Percentiles rank a stretch among this genome's conserved stretches.
phyloP scores from a whole-genome alignment of 2,113 vertebrate genomes.

The Myrmophylax atrothorax region DNA sequence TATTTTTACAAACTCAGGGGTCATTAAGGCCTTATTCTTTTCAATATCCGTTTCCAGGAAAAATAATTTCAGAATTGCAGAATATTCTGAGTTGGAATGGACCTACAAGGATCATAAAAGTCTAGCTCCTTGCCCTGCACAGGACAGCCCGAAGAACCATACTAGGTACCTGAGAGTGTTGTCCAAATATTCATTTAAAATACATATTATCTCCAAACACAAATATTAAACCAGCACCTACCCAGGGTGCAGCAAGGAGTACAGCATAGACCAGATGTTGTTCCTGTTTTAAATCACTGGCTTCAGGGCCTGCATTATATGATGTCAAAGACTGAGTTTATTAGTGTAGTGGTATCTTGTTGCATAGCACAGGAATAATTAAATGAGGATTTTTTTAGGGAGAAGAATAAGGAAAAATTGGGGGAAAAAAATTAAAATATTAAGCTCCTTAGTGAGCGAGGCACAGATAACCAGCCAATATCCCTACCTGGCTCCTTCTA shows the following conservation, averaged over 20 bases:
- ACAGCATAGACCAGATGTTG: not conserved
- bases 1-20: too few relatives aligned
- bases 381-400: not conserved
- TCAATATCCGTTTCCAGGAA: not conserved
- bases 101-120: not conserved
- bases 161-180: not conserved
- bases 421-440: not conserved
- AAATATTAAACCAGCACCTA: not conserved
- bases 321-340: not conserved
- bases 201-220: not conserved
- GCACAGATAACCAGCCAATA: not conserved
- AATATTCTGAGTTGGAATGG: not conserved
- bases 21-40: too few relatives aligned
- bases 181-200: not conserved
- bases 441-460: not conserved
- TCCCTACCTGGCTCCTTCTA: not conserved
- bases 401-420: not conserved
- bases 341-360: not conserved
- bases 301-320: not conserved
- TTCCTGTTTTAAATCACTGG: not conserved
- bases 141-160: not conserved
- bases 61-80: not conserved
- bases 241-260: not conserved
- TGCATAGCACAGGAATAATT: not conserved
- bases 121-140: not conserved